Percentiles rank a stretch among this genome's conserved stretches.
Conservation (phyloP, 1,140 invertebrate species). For the Macrotrachela quadricornifera region DNA sequence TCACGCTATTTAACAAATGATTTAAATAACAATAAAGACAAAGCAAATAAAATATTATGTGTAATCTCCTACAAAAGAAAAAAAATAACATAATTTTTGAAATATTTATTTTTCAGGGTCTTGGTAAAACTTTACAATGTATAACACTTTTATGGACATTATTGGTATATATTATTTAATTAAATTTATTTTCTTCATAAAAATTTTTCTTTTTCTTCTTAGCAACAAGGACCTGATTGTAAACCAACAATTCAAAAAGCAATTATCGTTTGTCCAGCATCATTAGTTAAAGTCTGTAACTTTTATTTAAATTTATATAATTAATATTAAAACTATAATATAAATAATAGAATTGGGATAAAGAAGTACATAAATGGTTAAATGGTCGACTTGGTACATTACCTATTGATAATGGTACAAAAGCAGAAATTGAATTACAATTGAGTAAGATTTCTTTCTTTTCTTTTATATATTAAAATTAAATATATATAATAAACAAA, state of each 20-base stretch:
- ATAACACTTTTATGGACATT: conserved; percentile 89
- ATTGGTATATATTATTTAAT: conserved; percentile 29
- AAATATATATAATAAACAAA: not conserved
- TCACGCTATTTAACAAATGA: no score
- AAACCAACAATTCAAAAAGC: conserved; percentile 70
- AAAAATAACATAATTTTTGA: no score
- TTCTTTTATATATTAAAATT: conserved; percentile 32
- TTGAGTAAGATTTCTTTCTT: no score
- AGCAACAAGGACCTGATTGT: conserved; percentile 34
- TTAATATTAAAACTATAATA: not conserved
- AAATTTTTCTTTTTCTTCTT: conserved; percentile 12
- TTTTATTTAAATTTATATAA: not conserved
- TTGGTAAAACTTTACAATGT: conserved; percentile 92
- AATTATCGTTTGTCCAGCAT: conserved; percentile 84
- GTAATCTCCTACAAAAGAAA: no score
- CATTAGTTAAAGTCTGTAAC: conserved; percentile 55
- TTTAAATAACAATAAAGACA: not conserved
- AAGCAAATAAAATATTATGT: not conserved
- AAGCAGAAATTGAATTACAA: conserved; percentile 62
- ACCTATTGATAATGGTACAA: conserved; percentile 72
- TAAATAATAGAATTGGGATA: conserved; percentile 65
- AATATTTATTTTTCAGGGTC: conserved; percentile 24
- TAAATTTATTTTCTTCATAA: not conserved
- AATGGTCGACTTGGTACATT: conserved; percentile 54
- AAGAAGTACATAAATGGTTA: conserved; percentile 94